These are phyloP conservation scores for Dromius quadrimaculatus DNA, from an alignment of 2,888 invertebrate genomes.

Conservation along the genomic window DNA sequence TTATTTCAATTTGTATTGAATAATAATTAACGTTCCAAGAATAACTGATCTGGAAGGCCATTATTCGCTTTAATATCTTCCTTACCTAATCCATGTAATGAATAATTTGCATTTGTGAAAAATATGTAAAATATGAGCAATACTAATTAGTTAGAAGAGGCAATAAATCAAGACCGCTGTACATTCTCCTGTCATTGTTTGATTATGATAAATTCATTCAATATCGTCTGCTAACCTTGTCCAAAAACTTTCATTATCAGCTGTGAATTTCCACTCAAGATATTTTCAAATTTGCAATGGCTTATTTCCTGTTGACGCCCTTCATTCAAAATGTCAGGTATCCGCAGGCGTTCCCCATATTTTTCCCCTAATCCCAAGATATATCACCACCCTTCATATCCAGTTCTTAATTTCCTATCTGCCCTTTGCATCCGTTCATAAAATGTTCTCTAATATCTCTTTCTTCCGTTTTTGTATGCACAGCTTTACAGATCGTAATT, in stretches of 20 bases:
- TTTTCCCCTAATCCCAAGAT: slow-evolving; percentile 21
- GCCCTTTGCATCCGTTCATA: slow-evolving; percentile 34
- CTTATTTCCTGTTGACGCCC: neutral
- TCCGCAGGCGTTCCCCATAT: neutral
- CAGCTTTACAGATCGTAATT: slow-evolving; percentile 38
- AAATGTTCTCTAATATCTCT: slow-evolving; percentile 11
- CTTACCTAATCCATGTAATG: slow-evolving; percentile 6
- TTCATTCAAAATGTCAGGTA: slow-evolving; percentile 1
- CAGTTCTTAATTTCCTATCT: slow-evolving; percentile 46
- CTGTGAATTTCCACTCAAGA: too few relatives aligned
- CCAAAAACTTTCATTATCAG: slow-evolving; percentile 18
- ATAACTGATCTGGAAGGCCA: neutral
- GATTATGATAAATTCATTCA: slow-evolving; percentile 19
- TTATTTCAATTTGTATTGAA: too few relatives aligned
- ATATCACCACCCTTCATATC: slow-evolving; percentile 47
- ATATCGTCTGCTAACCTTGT: neutral
- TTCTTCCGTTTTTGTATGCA: slow-evolving; percentile 18
- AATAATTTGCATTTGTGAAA: slow-evolving; percentile 29
- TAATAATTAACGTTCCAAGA: too few relatives aligned
- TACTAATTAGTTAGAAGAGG: slow-evolving; percentile 11
- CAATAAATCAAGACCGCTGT: slow-evolving; percentile 34
- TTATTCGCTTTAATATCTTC: slow-evolving; percentile 27
- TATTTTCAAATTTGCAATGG: too few relatives aligned
- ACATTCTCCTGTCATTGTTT: slow-evolving; percentile 27
- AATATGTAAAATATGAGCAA: slow-evolving; percentile 27